phyloP scores from a whole-genome alignment of 2,113 vertebrate species.

The Ophiodon elongatus region DNA sequence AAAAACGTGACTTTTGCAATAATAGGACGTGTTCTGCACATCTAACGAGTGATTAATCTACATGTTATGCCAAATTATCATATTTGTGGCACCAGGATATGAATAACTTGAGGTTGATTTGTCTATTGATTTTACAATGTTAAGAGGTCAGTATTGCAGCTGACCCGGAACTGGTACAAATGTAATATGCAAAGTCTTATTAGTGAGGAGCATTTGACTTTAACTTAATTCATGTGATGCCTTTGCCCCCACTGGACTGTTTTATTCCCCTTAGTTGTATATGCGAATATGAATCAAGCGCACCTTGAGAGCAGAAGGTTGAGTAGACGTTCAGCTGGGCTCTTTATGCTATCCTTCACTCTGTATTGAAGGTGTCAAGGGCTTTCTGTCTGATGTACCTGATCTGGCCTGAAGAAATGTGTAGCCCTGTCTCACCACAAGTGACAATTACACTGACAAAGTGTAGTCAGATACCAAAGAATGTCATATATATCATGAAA shows the following conservation, averaged over 20 bases:
- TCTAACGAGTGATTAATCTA: not conserved
- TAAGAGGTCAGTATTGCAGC: conserved; percentile 20
- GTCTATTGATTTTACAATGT: conserved; percentile 1
- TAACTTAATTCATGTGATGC: conserved; percentile 1
- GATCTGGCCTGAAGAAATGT: conserved; percentile 50
- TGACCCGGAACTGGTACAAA: conserved; percentile 11
- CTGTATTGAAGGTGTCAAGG: conserved; percentile 45
- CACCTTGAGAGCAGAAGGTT: conserved; percentile 34
- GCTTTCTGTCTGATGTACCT: conserved; percentile 27
- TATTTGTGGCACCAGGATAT: conserved; percentile 7
- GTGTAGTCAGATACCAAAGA: conserved; percentile 28
- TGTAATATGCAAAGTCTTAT: conserved; percentile 21
- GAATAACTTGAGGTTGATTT: conserved; percentile 11
- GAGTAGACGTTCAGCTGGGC: not conserved
- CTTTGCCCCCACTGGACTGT: conserved; percentile 17
- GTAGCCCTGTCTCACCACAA: conserved; percentile 15
- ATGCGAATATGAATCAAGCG: conserved; percentile 40
- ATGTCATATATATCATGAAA: conserved; percentile 43
- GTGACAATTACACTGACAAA: conserved; percentile 61
- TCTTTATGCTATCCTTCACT: conserved; percentile 42
- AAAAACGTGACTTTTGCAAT: too few relatives aligned
- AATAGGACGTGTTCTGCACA: not conserved
- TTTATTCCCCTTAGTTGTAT: not conserved
- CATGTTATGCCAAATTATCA: conserved; percentile 2
- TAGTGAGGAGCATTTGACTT: conserved; percentile 18